Base-by-base conservation (phyloP, 2,888 invertebrate genomes). In the Drosophila longiperda region DNA sequence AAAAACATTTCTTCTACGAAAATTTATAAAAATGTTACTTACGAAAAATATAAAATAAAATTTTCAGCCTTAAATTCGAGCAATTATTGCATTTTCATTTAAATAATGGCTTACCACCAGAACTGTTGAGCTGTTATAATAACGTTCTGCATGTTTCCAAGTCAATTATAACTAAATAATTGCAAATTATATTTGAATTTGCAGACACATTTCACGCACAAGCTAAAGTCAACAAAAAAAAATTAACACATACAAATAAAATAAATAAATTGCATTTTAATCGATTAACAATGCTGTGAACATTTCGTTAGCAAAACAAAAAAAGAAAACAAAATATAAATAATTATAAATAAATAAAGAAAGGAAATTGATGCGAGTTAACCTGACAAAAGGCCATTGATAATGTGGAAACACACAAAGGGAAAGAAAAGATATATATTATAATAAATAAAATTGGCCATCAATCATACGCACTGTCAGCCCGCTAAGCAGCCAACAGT, bases 31-130 rank as follows among this genome's bases (percentile, higher is more conserved):
- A 29, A 29, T 29, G 29, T 29, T 29, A 34, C 11, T 34, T 34
- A 34, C 2, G 11, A 34, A 34, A 34, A 34, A 34, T 9, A 34
- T 3, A 34, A 34, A 34, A 34, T 34, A 34, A 36, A 36, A 36
- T 36, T 0, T 4, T 26, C 26, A 36, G 34, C 12, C 29, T 29
- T 29, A 29, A 29, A 29, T 29, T 29, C 29, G 5, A 29, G 20
- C 11, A 20, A 20, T 23, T 45, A 23, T 15, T 7, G 7, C 1
- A 45, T 3, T 45, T 23, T 45, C 23, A 11, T 23, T 15, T 17
- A 0, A 17, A 9, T 5, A 12, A 26, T 48, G 15, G 55, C 91
- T 91, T 91, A 91, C 90, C 90, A 91, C 90, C 91, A 91, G 75
- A 90, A 91, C 17, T 84, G 71, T 38, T 89, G 88, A 32, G 89